A percentile compares a stretch with the other conserved stretches of the same genome.
Conservation (phyloP, 2,797 vertebrate species). For the Zenarchopterus dispar region DNA sequence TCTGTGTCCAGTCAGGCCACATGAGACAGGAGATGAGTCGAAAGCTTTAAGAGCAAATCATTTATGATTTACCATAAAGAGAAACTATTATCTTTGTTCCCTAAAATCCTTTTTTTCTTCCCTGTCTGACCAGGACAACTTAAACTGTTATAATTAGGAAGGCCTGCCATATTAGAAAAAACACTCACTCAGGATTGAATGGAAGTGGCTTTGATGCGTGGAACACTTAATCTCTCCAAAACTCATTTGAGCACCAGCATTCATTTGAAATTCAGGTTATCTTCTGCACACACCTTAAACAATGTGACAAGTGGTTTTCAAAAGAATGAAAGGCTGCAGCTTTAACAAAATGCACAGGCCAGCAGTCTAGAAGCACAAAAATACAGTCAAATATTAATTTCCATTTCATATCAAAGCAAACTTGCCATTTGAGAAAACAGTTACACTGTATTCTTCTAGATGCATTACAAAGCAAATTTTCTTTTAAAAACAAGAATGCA, state of each 20-base stretch:
- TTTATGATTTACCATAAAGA: no score
- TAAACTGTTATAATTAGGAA: slow-evolving; percentile 26
- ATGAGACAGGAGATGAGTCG: no score
- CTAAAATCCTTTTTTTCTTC: slow-evolving; percentile 23
- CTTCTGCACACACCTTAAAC: slow-evolving; percentile 15
- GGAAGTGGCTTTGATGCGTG: slow-evolving; percentile 22
- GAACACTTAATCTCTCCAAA: slow-evolving; percentile 41
- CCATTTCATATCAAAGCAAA: slow-evolving; percentile 18
- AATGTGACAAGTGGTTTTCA: slow-evolving; percentile 32
- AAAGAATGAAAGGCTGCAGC: slow-evolving; percentile 11
- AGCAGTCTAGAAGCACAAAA: slow-evolving; percentile 6
- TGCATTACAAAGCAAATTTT: background rate
- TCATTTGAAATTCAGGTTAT: slow-evolving; percentile 50
- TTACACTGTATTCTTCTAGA: background rate
- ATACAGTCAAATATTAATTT: slow-evolving; percentile 10
- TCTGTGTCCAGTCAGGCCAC: no score
- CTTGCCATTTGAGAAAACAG: slow-evolving; percentile 4
- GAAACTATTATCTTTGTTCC: no score
- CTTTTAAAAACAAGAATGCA: slow-evolving; percentile 9
- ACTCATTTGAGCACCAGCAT: slow-evolving; percentile 32
- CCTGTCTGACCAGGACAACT: slow-evolving; percentile 33
- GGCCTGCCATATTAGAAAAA: slow-evolving; percentile 27
- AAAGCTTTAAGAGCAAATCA: no score
- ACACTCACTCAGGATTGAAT: slow-evolving; percentile 28
- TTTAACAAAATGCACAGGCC: slow-evolving; percentile 26